These are phyloP conservation scores for Psophia crepitans DNA, from an alignment of 2,113 vertebrate genomes.

Conservation along the genomic window DNA sequence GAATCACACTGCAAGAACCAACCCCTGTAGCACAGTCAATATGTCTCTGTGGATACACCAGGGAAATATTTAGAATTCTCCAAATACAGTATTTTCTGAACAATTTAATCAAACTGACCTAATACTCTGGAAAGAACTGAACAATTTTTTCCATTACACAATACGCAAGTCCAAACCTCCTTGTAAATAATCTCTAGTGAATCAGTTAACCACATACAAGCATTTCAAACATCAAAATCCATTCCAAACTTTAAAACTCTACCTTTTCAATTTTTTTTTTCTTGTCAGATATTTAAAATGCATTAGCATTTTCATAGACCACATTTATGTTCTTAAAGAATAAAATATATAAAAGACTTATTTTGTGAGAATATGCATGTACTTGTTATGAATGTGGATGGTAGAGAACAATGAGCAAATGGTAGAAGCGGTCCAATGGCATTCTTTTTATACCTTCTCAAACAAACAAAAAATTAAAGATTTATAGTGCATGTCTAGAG, in stretches of 20 bases:
- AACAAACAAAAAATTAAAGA: background rate
- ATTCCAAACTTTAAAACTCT: background rate
- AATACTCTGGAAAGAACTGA: background rate
- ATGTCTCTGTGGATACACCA: background rate
- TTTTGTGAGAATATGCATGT: background rate
- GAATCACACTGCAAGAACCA: background rate
- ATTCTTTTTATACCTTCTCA: background rate
- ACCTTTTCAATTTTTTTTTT: background rate
- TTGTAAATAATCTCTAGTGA: background rate
- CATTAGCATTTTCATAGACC: rapidly evolving
- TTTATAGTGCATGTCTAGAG: background rate
- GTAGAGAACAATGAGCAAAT: no score
- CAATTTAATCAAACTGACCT: background rate
- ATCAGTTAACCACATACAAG: background rate
- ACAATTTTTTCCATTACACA: background rate
- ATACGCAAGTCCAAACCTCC: background rate
- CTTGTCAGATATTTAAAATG: background rate
- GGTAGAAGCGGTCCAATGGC: background rate
- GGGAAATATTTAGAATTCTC: background rate
- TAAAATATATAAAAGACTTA: background rate
- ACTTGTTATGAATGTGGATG: no score
- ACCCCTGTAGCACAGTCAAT: background rate
- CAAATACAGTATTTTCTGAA: background rate
- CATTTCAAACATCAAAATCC: background rate
- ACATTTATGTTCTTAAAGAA: background rate